Base-by-base conservation (phyloP, 2,113 vertebrate genomes). In the Myiozetetes cayanensis region DNA sequence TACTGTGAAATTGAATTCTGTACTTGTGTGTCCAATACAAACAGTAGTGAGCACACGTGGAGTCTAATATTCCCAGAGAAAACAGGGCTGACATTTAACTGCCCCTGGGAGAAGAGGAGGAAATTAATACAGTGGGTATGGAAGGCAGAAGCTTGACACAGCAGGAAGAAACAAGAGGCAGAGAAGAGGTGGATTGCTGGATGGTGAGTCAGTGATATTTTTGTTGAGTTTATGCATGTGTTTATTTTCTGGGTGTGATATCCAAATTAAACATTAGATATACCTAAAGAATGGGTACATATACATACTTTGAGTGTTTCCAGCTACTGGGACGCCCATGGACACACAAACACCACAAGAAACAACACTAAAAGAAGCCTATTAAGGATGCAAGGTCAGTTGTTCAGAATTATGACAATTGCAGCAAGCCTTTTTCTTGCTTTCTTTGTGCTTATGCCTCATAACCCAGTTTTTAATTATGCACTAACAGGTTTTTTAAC, bases 211-310 rank as follows among this genome's bases (percentile, higher is more conserved):
- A 95, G 92, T 93, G 88, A 94, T 95, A 85, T 79, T 96, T 93
- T 94, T 92, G 56, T 89, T 87, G 70, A 72, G 67, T 93, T 96
- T 94, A 82, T 94, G 84, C 80, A 73, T 87, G 68, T 92, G 94
- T 95, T 96, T 96, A 72, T 85, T 96, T 96, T 95, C 53, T 95
- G 87, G 93, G 93, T 91, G 96, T 92, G 91, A 96, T 96, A 96
- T 82, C 85, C 43, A 27, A 93, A 79, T 31, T 44, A 96, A 93
- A 93, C 74, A 85, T 79, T 82, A 92, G 96, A 96, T 96, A 84
- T 78, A 52, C 73, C 52, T 81, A 43, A 93, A 88, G 56, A 92
- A 81, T 94, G 83, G 72, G 31, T 59, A 28, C 56, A 41, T 61
- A 21, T 24, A 28, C 24, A 4, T 55, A 65, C 39, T 87, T 59